phyloP scores from a whole-genome alignment of 2,113 vertebrate genomes.

The Haemorhous mexicanus region DNA sequence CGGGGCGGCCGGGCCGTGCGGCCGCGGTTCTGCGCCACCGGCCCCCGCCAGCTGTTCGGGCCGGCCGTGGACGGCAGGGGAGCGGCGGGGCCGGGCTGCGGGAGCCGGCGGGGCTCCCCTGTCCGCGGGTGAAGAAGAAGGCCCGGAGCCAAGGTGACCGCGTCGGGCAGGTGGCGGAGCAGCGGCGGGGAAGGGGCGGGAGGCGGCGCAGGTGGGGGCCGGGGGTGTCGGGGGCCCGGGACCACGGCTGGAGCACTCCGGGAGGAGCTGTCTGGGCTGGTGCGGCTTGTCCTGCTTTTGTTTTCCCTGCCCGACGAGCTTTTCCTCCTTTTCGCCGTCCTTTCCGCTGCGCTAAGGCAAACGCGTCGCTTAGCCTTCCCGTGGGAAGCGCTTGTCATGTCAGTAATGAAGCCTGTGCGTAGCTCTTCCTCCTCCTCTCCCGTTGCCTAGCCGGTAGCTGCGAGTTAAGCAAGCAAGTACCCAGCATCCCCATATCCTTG shows the following conservation, averaged over 20 bases:
- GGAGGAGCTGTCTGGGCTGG: not conserved
- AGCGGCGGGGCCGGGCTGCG: not conserved
- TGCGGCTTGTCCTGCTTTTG: not conserved
- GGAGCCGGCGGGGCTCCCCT: not conserved
- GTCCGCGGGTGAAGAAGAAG: not conserved
- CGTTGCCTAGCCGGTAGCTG: not conserved
- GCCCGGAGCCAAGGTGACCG: not conserved
- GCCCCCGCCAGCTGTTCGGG: not conserved
- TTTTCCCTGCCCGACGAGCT: constrained; percentile 1
- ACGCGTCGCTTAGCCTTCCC: not conserved
- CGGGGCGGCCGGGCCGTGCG: not conserved
- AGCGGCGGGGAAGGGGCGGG: not conserved
- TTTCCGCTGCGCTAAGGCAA: not conserved
- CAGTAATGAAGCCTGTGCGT: not conserved
- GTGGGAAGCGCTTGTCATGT: not conserved
- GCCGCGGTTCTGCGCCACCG: not conserved
- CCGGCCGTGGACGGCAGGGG: not conserved
- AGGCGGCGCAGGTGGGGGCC: not conserved
- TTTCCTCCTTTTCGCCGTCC: not conserved
- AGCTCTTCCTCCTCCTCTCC: not conserved
- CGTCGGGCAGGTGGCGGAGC: not conserved
- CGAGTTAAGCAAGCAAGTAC: not conserved
- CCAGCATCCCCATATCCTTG: not conserved
- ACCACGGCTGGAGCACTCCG: not conserved
- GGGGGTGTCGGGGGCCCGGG: not conserved